Base-by-base conservation (phyloP, 2,113 vertebrate genomes). In the Notarius lentiginosus region DNA sequence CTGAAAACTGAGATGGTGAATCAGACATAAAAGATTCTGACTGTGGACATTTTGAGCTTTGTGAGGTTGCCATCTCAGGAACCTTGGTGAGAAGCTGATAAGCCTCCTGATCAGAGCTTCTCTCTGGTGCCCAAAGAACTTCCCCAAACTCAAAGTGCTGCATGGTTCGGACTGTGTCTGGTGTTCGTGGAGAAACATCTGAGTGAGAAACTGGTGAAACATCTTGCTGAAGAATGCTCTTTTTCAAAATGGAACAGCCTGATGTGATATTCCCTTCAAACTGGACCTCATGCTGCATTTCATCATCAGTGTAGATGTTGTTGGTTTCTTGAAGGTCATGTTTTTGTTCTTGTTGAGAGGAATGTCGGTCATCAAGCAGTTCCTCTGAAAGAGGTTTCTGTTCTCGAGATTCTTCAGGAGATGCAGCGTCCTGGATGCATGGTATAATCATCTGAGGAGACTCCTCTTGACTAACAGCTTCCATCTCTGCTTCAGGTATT, bases 101-200 rank as follows among this genome's bases (percentile, higher is more conserved):
- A 11, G 53, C 10, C 8, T 85, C n/a, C 8, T 80, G 7, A 34
- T 34, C 18, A 68, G 27, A 63, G 27, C 51, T 4, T 55, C 81
- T 58, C 27, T 81, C 9, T 86, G 82, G 65, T 70, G 47, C 82
- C 87, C 3, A 85, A 56, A 15, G 90, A 72, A 70, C 84, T 27
- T 90, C 90, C 55, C 91, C 91, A 90, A 94, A 94, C 68, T 91
- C 84, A 73, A 94, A 93, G 85, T 90, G 82, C 87, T 88, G 88
- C 83, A 85, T 61, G 82, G 53, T 63, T 86, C 60, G 87, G 56
- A 88, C 89, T 15, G 88, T 91, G 11, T 93, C 92, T 51, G 93
- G 89, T 41, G 88, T 90, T 89, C 87, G 89, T 83, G 87, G 88
- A 81, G 90, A 92, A 47, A 91, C 60, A 79, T 92, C 91, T 63